Percentiles rank a stretch among this genome's conserved stretches.
Conservation (phyloP, 2,113 vertebrate genomes). For the Rhabdornis inornatus region DNA sequence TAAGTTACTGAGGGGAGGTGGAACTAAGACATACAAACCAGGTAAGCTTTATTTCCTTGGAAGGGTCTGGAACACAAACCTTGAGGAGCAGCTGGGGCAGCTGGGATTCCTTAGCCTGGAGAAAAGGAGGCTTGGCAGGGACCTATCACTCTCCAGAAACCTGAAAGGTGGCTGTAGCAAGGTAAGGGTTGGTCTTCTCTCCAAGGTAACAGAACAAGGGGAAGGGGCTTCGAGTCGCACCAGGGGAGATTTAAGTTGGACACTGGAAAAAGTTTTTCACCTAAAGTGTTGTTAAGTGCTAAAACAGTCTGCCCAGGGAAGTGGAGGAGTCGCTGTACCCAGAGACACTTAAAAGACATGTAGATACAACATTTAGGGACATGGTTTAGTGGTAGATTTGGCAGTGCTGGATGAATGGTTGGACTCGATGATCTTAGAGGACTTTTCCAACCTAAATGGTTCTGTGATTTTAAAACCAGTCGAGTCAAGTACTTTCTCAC, state of each 20-base stretch:
- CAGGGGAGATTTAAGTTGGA: neutral
- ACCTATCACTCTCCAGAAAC: neutral
- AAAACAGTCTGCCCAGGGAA: neutral
- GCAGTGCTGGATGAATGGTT: neutral
- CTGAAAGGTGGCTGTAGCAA: fast-evolving
- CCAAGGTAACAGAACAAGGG: neutral
- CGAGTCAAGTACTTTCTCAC: neutral
- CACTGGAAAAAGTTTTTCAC: neutral
- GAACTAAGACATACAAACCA: neutral
- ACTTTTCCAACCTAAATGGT: neutral
- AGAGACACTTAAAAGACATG: neutral
- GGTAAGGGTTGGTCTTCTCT: neutral
- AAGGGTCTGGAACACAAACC: neutral
- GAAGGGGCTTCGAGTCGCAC: neutral
- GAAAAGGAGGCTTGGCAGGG: neutral
- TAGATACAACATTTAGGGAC: neutral
- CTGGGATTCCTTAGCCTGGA: neutral
- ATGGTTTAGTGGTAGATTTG: neutral
- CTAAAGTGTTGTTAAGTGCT: fast-evolving
- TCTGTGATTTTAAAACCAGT: neutral
- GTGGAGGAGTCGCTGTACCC: fast-evolving
- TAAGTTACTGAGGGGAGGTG: neutral
- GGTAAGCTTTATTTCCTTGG: neutral
- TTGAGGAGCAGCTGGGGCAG: neutral
- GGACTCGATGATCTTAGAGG: fast-evolving